A percentile compares a stretch with the other conserved stretches of the same genome.
These are phyloP conservation scores for Halcyon leucocephala DNA, from an alignment of 2,797 vertebrate genomes.

Conservation along the genomic window DNA sequence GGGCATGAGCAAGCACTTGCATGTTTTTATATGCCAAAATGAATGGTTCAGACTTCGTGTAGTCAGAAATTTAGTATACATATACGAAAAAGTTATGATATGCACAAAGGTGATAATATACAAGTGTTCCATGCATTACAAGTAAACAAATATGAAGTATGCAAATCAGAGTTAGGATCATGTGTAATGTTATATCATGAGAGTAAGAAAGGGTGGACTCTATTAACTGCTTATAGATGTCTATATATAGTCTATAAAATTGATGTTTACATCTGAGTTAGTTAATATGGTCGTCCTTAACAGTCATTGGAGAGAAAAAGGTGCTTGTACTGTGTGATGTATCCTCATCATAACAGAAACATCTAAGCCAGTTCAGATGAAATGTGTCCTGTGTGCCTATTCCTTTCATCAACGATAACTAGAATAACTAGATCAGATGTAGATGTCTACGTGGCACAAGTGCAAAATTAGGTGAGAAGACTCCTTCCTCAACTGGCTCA, in stretches of 20 bases:
- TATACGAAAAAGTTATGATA: rapidly evolving
- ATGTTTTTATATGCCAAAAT: not conserved
- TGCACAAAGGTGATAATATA: not conserved
- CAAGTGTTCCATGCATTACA: not conserved
- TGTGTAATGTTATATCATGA: not conserved
- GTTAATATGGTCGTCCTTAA: not conserved
- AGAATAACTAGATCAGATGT: not conserved
- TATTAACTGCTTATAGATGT: not conserved
- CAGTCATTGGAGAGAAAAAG: not conserved
- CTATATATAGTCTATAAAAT: not conserved
- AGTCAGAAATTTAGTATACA: not conserved
- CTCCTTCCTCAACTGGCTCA: not conserved
- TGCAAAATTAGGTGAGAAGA: not conserved
- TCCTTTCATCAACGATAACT: not conserved
- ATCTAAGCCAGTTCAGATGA: not conserved
- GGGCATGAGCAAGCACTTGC: not conserved
- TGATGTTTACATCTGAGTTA: not conserved
- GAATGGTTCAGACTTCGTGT: not conserved
- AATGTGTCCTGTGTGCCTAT: not conserved
- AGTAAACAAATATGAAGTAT: not conserved
- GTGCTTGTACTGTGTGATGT: not conserved
- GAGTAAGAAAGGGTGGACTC: not conserved
- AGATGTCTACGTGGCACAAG: not conserved
- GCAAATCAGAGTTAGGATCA: not conserved
- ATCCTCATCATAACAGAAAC: not conserved